Evolutionary conservation across 1,140 invertebrate species (phyloP), one percentile per base, ranked within the genome.

Genomic region (Euura lappo): DNA sequence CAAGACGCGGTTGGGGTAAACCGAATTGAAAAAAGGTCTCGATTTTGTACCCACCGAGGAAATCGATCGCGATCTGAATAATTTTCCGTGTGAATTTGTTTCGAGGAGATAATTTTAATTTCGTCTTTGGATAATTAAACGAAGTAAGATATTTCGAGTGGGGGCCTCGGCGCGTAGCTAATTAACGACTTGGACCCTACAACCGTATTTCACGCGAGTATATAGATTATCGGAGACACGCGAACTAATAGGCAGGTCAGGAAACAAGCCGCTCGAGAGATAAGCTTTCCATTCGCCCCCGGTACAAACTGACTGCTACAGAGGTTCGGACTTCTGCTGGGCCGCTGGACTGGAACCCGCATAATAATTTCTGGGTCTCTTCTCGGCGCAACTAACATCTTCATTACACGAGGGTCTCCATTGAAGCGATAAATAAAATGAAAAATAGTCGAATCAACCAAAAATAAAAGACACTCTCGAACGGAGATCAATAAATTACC

Each of bases 201-300:
- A 75, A 80, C 79, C 80, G 80, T 85, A 85, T 84, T 85, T 85
- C 79, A 85, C 81, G 65, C 76, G 45, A 64, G 43, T 69, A 69
- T 79, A 75, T 75, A 77, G 75, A 79, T 81, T 79, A 77, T 69
- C 72, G 70, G 43, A 72, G 78, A 80, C 79, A 79, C 79, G 76
- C 11, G 75, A 83, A 85, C 82, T 85, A 86, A 85, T 86, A 85
- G 83, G 74, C 80, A 76, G 80, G 73, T 71, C 78, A 79, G 83
- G 79, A 83, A 85, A 85, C 82, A 86, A 80, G 81, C 80, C 75
- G 78, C 70, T 72, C 69, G 72, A 65, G 67, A 85, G 85, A 85
- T 85, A 86, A 84, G 80, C 60, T 28, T 28, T 28, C 28, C 28
- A 28, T 28, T 28, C 1, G 28, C 28, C 28, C 28, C 51, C 51